Conservation (phyloP, 2,113 vertebrate genomes). For the Platanista minor region DNA sequence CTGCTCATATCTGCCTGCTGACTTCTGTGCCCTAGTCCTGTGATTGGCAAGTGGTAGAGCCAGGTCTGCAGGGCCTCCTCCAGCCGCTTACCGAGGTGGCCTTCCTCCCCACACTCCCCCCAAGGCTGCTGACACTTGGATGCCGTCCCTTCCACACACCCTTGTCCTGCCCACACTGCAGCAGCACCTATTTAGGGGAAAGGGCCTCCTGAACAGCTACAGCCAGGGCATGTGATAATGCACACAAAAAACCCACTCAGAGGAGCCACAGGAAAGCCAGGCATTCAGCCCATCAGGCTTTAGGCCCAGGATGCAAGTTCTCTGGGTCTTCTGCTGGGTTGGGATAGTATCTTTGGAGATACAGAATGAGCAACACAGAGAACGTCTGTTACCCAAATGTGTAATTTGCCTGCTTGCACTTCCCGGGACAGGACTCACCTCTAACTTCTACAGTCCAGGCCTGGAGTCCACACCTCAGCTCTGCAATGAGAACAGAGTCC, state of each 20-base stretch:
- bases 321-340: neutral
- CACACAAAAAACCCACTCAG: fast-evolving
- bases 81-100: fast-evolving
- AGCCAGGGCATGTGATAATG: too few relatives aligned
- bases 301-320: neutral
- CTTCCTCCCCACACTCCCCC: neutral
- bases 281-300: fast-evolving
- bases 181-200: neutral
- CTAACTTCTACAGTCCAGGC: conserved; percentile 83
- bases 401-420: neutral
- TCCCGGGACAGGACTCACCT: conserved; percentile 78
- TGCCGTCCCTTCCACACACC: fast-evolving
- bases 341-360: neutral
- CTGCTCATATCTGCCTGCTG: too few relatives aligned
- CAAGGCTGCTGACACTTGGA: neutral
- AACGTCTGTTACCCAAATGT: neutral
- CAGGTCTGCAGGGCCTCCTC: too few relatives aligned
- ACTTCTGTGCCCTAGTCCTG: too few relatives aligned
- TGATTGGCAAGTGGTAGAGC: too few relatives aligned
- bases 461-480: conserved; percentile 83
- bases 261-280: neutral
- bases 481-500: conserved; percentile 80
- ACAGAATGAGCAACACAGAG: neutral
- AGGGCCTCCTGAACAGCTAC: fast-evolving
- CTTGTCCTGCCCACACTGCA: neutral